These are phyloP conservation scores for Sceloporus undulatus DNA, from an alignment of 2,113 vertebrate species.

Conservation along the genomic window DNA sequence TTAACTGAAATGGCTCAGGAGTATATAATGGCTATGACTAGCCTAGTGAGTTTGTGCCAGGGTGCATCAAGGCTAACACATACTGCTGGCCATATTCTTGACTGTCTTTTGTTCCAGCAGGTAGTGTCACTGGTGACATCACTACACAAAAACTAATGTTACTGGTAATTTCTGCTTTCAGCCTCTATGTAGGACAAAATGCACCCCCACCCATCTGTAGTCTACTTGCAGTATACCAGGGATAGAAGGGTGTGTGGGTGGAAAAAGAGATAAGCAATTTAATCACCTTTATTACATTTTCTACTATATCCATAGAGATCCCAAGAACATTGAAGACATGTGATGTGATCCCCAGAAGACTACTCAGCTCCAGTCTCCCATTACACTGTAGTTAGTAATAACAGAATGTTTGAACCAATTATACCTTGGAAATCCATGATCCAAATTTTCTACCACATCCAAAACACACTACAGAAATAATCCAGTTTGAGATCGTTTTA, in stretches of 20 bases:
- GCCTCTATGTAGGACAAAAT: background rate
- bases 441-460: background rate
- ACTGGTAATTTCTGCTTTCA: no score
- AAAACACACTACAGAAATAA: no score
- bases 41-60: background rate
- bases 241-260: no score
- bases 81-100: background rate
- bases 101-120: background rate
- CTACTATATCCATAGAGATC: background rate
- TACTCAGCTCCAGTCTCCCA: background rate
- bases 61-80: background rate
- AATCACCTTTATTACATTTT: no score
- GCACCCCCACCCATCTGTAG: no score
- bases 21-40: background rate
- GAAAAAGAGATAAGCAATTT: no score
- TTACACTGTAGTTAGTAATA: background rate
- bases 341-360: background rate
- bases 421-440: background rate
- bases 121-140: no score
- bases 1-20: background rate
- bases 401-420: accelerated
- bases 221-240: no score
- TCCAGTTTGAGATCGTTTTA: no score
- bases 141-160: no score
- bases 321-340: background rate